Evolutionary conservation across 2,113 vertebrate species (phyloP).

Genomic region (Anoura caudifer): DNA sequence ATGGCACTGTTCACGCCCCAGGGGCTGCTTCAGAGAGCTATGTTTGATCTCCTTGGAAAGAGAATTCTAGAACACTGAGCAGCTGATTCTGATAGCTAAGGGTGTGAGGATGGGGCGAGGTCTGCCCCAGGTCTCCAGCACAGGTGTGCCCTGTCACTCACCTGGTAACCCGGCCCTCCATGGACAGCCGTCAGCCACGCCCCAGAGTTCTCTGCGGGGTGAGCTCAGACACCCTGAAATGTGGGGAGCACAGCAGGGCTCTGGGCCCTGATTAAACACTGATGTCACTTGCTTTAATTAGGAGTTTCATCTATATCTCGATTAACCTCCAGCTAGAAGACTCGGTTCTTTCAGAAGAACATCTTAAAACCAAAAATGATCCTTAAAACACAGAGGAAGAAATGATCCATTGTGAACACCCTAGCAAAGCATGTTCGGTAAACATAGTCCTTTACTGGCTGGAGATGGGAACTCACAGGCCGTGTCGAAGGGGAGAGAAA

Average conservation of each 20-base stretch:
- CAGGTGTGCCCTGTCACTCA: constrained; percentile 52
- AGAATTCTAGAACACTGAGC: constrained; percentile 54
- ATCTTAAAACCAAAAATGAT: constrained; percentile 57
- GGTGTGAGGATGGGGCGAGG: constrained; percentile 63
- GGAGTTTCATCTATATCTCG: constrained; percentile 35
- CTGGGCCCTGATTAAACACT: constrained; percentile 44
- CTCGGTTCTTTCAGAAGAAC: neutral
- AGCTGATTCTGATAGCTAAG: constrained; percentile 27
- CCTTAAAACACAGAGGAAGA: neutral
- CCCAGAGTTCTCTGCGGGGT: neutral
- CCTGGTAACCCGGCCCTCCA: neutral
- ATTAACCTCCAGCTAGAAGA: constrained; percentile 57
- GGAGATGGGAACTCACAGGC: neutral
- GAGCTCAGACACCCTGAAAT: constrained; percentile 54
- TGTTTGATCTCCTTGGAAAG: neutral
- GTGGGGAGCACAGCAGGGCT: constrained; percentile 51
- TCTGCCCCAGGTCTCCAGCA: constrained; percentile 48
- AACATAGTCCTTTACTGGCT: constrained; percentile 37
- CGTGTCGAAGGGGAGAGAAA: neutral
- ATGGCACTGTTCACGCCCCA: fast-evolving
- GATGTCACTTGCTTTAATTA: constrained; percentile 50
- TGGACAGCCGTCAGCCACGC: constrained; percentile 59
- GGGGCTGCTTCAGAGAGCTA: neutral
- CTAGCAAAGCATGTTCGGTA: constrained; percentile 1
- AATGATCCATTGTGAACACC: constrained; percentile 2